These are phyloP conservation scores for Melanotaenia trifasciata DNA, from an alignment of 2,797 vertebrate genomes.

Conservation along the genomic window DNA sequence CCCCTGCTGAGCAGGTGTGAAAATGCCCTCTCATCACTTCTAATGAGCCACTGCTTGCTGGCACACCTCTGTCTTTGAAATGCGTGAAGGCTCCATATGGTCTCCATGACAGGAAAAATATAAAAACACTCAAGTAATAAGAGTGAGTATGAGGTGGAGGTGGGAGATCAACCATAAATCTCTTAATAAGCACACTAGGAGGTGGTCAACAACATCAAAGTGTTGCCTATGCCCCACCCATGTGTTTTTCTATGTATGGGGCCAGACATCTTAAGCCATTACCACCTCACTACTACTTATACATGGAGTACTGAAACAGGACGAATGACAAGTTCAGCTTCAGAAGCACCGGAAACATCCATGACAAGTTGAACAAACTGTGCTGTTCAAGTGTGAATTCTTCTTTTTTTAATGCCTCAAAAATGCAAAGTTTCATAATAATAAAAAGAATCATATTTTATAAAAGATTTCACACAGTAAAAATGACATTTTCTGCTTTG, in stretches of 20 bases:
- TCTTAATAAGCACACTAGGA: constrained; percentile 53
- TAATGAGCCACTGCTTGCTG: constrained; percentile 49
- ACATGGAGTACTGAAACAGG: constrained; percentile 15
- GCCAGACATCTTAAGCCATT: constrained; percentile 56
- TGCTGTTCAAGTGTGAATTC: not conserved
- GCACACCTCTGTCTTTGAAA: constrained; percentile 48
- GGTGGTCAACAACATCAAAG: constrained; percentile 57
- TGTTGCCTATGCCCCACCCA: constrained; percentile 38
- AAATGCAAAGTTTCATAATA: not conserved
- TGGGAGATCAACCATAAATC: constrained; percentile 52
- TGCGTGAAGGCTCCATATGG: constrained; percentile 47
- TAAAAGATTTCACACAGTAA: not conserved
- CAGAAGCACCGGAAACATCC: constrained; percentile 13
- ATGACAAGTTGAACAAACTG: not conserved
- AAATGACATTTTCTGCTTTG: not conserved
- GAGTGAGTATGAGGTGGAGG: not conserved
- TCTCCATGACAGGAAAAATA: constrained; percentile 50
- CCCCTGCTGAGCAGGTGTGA: not conserved
- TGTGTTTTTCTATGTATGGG: constrained; percentile 36
- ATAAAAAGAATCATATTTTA: not conserved
- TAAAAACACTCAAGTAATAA: constrained; percentile 36
- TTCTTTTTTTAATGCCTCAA: not conserved
- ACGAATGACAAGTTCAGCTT: constrained; percentile 17
- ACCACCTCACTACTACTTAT: constrained; percentile 42
- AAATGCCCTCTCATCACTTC: constrained; percentile 26